Conservation (phyloP, 2,113 vertebrate species). For the Dasyurus viverrinus region DNA sequence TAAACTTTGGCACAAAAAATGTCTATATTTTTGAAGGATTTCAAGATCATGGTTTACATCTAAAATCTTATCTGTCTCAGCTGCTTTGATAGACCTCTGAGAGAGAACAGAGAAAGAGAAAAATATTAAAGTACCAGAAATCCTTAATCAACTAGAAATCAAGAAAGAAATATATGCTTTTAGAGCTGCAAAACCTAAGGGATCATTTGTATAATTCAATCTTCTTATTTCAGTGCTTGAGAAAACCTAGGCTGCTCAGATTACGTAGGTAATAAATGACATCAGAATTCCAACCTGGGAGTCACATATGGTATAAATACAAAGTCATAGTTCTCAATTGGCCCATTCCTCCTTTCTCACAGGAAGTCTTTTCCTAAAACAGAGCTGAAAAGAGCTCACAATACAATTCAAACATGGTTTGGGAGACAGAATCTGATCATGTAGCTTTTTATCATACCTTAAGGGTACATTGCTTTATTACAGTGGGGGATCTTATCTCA, state of each 20-base stretch:
- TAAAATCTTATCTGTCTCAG: background rate
- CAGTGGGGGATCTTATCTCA: background rate
- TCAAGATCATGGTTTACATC: background rate
- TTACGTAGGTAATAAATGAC: background rate
- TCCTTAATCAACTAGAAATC: background rate
- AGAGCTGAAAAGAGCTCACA: background rate
- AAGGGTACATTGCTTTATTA: background rate
- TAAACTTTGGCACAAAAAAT: background rate
- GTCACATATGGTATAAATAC: background rate
- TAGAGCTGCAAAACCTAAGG: background rate
- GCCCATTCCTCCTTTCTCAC: background rate
- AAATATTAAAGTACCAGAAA: background rate
- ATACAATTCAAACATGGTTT: background rate
- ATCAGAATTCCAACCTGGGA: background rate
- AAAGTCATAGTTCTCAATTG: background rate
- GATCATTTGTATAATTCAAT: background rate
- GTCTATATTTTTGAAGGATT: background rate
- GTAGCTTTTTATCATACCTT: background rate
- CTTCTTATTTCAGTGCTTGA: background rate
- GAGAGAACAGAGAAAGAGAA: background rate
- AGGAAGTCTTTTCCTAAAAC: background rate
- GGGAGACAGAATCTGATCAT: background rate
- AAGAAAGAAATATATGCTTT: background rate
- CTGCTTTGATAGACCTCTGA: background rate
- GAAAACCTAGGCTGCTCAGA: background rate